These are phyloP conservation scores for Zoanthus gigantus DNA, from an alignment of 92 coral and sea anemone genomes.

Conservation along the genomic window DNA sequence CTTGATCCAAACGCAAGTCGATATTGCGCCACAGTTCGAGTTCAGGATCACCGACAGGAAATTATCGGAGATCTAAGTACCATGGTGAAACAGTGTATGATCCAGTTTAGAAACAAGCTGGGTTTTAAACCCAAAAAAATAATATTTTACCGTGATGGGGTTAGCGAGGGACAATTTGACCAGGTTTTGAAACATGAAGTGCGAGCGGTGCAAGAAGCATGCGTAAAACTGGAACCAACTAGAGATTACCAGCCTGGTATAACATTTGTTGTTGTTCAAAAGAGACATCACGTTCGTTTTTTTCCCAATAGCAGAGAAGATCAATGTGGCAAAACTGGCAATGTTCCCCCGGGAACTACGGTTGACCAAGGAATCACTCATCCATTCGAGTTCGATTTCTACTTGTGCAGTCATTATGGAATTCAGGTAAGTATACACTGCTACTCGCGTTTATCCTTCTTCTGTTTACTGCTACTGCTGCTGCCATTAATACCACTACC, in stretches of 20 bases:
- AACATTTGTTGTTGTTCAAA: slow-evolving; percentile 63
- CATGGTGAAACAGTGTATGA: slow-evolving; percentile 75
- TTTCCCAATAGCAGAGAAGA: slow-evolving; percentile 51
- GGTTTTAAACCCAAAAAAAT: slow-evolving; percentile 58
- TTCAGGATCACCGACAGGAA: slow-evolving; percentile 83
- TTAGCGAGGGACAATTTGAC: slow-evolving; percentile 71
- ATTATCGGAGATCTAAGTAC: slow-evolving; percentile 77
- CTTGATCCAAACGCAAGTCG: slow-evolving; percentile 77
- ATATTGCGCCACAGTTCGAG: slow-evolving; percentile 84
- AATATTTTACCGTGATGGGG: slow-evolving; percentile 86
- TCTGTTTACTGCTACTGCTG: too few species aligned
- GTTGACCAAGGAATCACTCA: slow-evolving; percentile 64
- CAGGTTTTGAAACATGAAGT: slow-evolving; percentile 59
- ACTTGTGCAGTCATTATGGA: slow-evolving; percentile 66
- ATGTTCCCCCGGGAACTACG: slow-evolving; percentile 61
- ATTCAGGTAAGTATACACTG: slow-evolving; percentile 46
- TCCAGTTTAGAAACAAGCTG: slow-evolving; percentile 57
- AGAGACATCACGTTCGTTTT: slow-evolving; percentile 59
- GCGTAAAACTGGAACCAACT: slow-evolving; percentile 22
- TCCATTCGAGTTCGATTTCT: slow-evolving; percentile 66
- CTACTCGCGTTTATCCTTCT: too few species aligned
- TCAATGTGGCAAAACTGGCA: slow-evolving; percentile 49
- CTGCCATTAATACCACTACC: too few species aligned
- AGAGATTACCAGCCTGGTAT: slow-evolving; percentile 50
- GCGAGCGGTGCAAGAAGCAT: slow-evolving; percentile 64